Evolutionary conservation across 2,797 vertebrate species (phyloP).

Genomic region (Anguilla obscura): DNA sequence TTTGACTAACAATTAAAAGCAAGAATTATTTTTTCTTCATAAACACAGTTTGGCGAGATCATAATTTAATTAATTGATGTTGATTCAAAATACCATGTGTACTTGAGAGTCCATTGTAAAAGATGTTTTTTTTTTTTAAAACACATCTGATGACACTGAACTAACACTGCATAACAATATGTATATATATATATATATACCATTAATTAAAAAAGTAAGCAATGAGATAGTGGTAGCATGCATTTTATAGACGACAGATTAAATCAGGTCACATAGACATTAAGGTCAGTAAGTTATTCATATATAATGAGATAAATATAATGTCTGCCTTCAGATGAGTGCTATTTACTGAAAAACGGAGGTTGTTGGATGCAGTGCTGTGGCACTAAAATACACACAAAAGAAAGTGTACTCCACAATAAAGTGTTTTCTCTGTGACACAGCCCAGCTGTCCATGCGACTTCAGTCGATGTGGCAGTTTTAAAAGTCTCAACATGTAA

Average conservation of each 20-base stretch:
- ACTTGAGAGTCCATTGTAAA: not conserved
- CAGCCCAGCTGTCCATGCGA: constrained; percentile 42
- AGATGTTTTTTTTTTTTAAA: not conserved
- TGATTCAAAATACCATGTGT: not conserved
- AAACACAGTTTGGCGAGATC: not conserved
- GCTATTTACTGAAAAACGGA: constrained; percentile 79
- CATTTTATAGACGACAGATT: constrained; percentile 75
- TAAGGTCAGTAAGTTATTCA: constrained; percentile 79
- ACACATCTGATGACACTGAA: not conserved
- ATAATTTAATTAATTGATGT: not conserved
- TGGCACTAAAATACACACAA: constrained; percentile 60
- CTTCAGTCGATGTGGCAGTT: constrained; percentile 71
- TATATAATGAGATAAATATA: constrained; percentile 71
- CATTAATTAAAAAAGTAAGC: constrained; percentile 63
- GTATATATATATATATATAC: constrained; percentile 3
- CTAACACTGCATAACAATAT: not conserved
- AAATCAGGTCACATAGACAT: constrained; percentile 63
- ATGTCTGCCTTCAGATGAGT: constrained; percentile 72
- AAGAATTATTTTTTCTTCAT: not conserved
- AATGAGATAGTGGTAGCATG: constrained; percentile 66
- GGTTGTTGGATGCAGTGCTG: constrained; percentile 62
- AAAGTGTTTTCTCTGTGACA: constrained; percentile 42
- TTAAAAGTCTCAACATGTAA: constrained; percentile 82
- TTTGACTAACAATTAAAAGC: not conserved
- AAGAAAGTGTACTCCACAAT: constrained; percentile 40